Evolutionary conservation across 1,140 invertebrate species (phyloP).

Genomic region (Bombus cullumanus): DNA sequence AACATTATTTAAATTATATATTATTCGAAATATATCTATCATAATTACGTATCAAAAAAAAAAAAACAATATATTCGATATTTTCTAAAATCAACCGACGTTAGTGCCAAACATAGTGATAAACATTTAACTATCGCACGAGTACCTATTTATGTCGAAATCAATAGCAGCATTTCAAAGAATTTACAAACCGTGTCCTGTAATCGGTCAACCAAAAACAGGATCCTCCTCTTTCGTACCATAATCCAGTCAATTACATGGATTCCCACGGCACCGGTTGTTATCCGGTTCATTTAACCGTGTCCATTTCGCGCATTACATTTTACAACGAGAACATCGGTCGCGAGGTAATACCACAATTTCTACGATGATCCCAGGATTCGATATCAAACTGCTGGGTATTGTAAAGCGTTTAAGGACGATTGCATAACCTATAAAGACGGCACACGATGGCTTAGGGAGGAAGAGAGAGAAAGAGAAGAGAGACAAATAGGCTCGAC

Average conservation of each 20-base stretch:
- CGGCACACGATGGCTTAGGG: background rate
- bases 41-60: background rate
- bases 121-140: background rate
- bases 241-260: background rate
- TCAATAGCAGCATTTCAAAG: background rate
- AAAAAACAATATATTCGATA: background rate
- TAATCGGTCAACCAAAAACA: background rate
- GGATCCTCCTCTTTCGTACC: background rate
- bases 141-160: background rate
- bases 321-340: background rate
- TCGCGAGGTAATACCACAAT: background rate
- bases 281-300: constrained; percentile 8
- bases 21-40: background rate
- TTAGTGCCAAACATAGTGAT: background rate
- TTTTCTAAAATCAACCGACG: background rate
- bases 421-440: constrained; percentile 48
- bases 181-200: background rate
- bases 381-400: constrained; percentile 33
- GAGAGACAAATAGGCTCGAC: constrained; percentile 24
- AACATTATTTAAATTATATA: background rate
- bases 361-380: background rate
- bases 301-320: background rate
- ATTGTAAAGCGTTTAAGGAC: constrained; percentile 33
- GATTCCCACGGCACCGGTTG: background rate
- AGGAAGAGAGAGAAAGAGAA: background rate